Evolutionary conservation across 2,888 invertebrate genomes (phyloP), one percentile per base, ranked within the genome.

Genomic region (Gonocerus acuteangulatus): DNA sequence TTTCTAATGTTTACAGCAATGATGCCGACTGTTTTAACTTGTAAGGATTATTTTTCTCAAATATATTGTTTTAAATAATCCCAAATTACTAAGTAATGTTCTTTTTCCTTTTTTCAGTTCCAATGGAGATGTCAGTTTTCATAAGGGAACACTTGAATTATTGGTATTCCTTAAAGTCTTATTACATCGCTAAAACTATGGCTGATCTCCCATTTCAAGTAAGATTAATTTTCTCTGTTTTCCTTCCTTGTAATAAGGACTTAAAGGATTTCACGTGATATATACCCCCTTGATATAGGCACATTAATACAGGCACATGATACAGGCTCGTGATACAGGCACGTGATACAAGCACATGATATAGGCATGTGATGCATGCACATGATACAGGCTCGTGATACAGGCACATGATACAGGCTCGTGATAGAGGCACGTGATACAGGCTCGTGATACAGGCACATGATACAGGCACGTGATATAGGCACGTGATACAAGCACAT

Each of bases 21-120:
- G 87, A 96, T 96, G 95, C 95, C 95, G 67, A 96, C 95, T 52
- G 94, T 96, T 71, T 82, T 95, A 70, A 95, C 96, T 72, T 96
- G 95, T 95, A 78, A 89, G 91, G 84, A 16, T 34, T 48, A 9
- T 34, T 16, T 15, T 48, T 11, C 36, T 45, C 3, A 19, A 13
- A 48, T 21, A 7, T 4, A 13, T 6, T 48, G 48, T 48, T 16
- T 57, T n/a, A n/a, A 45, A 32, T 16, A 47, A 16, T 45, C 9
- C 2, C 16, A 36, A 15, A 16, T 1, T 3, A 56, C 44, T 18
- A 21, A 6, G 11, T n/a, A 27, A 1, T 1, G 1, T 15, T 13
- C 13, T n/a, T 7, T 21, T 22, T 48, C 9, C 7, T 48, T n/a
- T 15, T 79, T 82, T 7, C 78, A 95, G 95, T 95, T 85, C 95